Evolutionary conservation across 2,797 vertebrate genomes (phyloP).

Genomic region (Dicrostonyx torquatus): DNA sequence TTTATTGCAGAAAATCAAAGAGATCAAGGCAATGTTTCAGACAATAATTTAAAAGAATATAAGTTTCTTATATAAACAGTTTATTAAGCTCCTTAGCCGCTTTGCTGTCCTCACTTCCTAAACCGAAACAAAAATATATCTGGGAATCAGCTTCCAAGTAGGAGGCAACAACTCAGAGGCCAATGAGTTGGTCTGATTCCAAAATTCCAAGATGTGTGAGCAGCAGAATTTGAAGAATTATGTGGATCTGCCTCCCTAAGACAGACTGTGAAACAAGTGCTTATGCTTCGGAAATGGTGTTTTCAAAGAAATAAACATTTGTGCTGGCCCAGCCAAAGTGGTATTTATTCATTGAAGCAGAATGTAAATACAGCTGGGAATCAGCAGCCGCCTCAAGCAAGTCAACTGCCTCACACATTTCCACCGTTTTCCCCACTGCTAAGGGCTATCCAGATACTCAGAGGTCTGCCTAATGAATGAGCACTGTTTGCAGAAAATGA

Average conservation of each 20-base stretch:
- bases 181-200: conserved; percentile 35
- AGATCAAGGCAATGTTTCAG: conserved; percentile 17
- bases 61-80: conserved; percentile 19
- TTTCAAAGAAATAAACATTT: conserved; percentile 75
- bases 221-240: conserved; percentile 52
- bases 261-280: conserved; percentile 66
- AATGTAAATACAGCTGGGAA: conserved; percentile 79
- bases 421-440: not conserved
- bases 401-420: conserved; percentile 50
- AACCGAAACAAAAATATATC: conserved; percentile 46
- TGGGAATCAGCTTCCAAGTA: conserved; percentile 46
- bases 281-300: conserved; percentile 62
- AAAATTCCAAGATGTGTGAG: conserved; percentile 57
- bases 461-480: conserved; percentile 35
- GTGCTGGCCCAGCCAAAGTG: conserved; percentile 61
- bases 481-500: conserved; percentile 21
- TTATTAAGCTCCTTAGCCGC: conserved; percentile 46
- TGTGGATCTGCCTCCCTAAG: conserved; percentile 35
- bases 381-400: conserved; percentile 47
- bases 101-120: conserved; percentile 43
- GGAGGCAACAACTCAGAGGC: conserved; percentile 8
- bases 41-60: conserved; percentile 41
- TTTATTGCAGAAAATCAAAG: conserved; percentile 59
- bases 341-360: conserved; percentile 67
- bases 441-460: not conserved